Evolutionary conservation across 1,140 invertebrate genomes (phyloP).

Genomic region (Coelopa frigida): DNA sequence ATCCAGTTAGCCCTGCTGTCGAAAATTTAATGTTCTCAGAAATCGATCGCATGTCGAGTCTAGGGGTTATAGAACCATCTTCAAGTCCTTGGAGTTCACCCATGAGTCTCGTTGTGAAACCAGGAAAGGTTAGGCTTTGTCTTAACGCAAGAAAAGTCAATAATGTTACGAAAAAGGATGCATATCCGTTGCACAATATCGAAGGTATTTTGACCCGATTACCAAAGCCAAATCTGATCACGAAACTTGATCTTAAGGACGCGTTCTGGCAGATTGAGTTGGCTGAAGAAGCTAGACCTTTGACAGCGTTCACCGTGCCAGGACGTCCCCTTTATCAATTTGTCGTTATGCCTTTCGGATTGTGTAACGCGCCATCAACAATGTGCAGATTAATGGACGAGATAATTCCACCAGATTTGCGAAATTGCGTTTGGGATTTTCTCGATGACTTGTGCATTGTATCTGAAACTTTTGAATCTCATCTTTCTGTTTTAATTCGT

Average conservation of each 20-base stretch:
- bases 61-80: constrained; percentile 18
- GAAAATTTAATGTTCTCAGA: constrained; percentile 20
- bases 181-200: constrained; percentile 21
- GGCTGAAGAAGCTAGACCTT: constrained; percentile 22
- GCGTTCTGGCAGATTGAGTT: constrained; percentile 40
- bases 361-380: constrained; percentile 10
- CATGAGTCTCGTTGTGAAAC: constrained; percentile 24
- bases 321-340: constrained; percentile 33
- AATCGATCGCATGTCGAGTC: constrained; percentile 17
- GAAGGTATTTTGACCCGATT: constrained; percentile 18
- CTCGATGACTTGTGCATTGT: constrained; percentile 14
- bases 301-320: constrained; percentile 46
- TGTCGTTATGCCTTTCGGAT: constrained; percentile 20
- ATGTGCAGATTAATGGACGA: constrained; percentile 16
- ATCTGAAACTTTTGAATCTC: constrained; percentile 27
- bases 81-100: constrained; percentile 13
- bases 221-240: constrained; percentile 13
- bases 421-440: constrained; percentile 15
- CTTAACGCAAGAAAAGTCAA: constrained; percentile 33
- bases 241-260: constrained; percentile 32
- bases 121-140: constrained; percentile 24
- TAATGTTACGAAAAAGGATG: constrained; percentile 13
- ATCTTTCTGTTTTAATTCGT: constrained; percentile 34
- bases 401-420: constrained; percentile 40
- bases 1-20: constrained; percentile 15